phyloP scores from a whole-genome alignment of 2,797 vertebrate species.

The Amphiprion clarkii region DNA sequence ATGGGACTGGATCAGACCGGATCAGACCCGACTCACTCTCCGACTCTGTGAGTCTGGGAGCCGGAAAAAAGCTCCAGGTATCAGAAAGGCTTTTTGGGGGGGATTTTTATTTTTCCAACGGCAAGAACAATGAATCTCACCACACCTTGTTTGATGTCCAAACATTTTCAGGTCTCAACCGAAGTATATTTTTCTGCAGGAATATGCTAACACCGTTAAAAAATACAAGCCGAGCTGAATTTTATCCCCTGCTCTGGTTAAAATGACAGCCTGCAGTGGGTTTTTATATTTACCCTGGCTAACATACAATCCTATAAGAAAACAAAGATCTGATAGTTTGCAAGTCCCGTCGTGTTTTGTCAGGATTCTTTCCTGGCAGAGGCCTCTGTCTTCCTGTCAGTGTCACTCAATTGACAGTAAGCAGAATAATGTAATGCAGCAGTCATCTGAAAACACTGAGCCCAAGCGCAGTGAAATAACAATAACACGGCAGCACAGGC shows the following conservation, averaged over 20 bases:
- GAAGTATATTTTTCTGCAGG: slow-evolving; percentile 27
- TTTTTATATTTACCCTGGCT: slow-evolving; percentile 2
- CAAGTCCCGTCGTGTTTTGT: slow-evolving; percentile 31
- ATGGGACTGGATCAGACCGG: slow-evolving; percentile 73
- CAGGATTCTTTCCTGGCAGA: slow-evolving; percentile 52
- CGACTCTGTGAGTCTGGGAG: slow-evolving; percentile 22
- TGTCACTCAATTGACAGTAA: slow-evolving; percentile 57
- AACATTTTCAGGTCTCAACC: slow-evolving; percentile 22
- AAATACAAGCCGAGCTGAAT: slow-evolving; percentile 8
- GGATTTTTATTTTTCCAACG: slow-evolving; percentile 37
- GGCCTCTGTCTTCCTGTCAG: slow-evolving; percentile 38
- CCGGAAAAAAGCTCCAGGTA: slow-evolving; percentile 49
- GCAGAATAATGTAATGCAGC: slow-evolving; percentile 48
- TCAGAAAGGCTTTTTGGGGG: slow-evolving; percentile 35
- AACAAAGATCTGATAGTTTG: slow-evolving; percentile 14
- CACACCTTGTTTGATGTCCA: slow-evolving; percentile 30
- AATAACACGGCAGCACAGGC: slow-evolving; percentile 24
- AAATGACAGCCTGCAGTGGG: not conserved
- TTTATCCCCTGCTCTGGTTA: not conserved
- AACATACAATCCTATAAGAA: slow-evolving; percentile 4
- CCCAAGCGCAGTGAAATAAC: slow-evolving; percentile 38
- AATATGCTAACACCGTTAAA: not conserved
- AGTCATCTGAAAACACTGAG: slow-evolving; percentile 36
- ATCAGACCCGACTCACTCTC: slow-evolving; percentile 59
- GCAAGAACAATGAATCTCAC: slow-evolving; percentile 36